Evolutionary conservation across 2,113 vertebrate species (phyloP), one percentile per base, ranked within the genome.

Genomic region (Chaetodon trifascialis): DNA sequence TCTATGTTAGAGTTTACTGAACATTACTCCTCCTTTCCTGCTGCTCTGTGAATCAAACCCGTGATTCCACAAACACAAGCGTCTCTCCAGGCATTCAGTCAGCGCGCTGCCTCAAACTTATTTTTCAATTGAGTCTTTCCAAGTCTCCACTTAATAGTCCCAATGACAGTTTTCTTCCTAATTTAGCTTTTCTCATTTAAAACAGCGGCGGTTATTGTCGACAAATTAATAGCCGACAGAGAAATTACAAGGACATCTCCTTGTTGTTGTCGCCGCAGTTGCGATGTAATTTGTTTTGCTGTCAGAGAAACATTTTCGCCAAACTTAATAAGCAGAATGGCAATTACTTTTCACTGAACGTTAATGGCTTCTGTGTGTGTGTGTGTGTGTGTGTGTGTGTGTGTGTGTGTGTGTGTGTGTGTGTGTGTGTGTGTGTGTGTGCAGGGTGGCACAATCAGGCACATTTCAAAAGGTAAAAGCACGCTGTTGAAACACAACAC

Each of bases 201-300:
- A 65, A 65, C 40, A 64, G 55, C 7, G 0, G 19, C 62, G 51
- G 0, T 54, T 25, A 58, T 58, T 69, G 55, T 64, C 0, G 3
- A 42, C 62, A 30, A 69, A 66, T 88, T 42, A 83, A 77, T 15
- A 42, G 64, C 25, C 4, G 21, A 73, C 17, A 19, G 30, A 58
- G 74, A 73, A 73, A 65, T 76, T 51, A 66, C 44, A 75, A n/a
- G 16, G 49, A 40, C 67, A 19, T 52, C 17, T 77, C 19, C 23
- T 44, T 21, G 62, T 60, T 77, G 51, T 51, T 51, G 47, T 14
- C 15, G 5, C 46, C 15, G 66, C 54, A 54, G 44, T 79, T 38
- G 15, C 40, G 34, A 55, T 67, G 9, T 71, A 49, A 68, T 85
- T 84, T 76, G 71, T 68, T 82, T 78, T 58, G 42, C 78, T 65